Evolutionary conservation across 2,888 invertebrate species (phyloP), one percentile per base, ranked within the genome.

Genomic region (Cylindroiulus punctatus): DNA sequence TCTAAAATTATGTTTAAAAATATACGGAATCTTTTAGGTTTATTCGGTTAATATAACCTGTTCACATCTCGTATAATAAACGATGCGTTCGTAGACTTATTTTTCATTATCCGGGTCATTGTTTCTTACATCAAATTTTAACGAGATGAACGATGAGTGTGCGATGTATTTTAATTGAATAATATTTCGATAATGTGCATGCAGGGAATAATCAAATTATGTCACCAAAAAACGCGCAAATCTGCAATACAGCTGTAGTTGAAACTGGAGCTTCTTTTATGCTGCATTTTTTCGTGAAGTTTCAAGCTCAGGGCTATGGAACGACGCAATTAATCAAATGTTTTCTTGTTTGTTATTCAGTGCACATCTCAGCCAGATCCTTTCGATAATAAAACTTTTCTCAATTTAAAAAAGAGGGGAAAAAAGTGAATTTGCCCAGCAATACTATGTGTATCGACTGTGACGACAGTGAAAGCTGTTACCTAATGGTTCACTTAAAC

Each of bases 301-400:
- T 76, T 76, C 30, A 76, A 26, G 76, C 57, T 65, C n/a, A 2
- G n/a, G 19, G n/a, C n/a, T n/a, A n/a, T 52, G 14, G 57, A n/a
- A 65, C 30, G 22, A 22, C 26, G 76, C 76, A 76, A 76, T 76
- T 76, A 76, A 76, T 76, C 76, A 76, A 76, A 30, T 26, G 76
- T 76, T 76, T 76, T 76, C 76, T 76, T 76, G 30, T 76, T 76
- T 76, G 76, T 76, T 76, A 76, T 76, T 76, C 76, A 76, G 12
- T 30, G 76, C 76, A 76, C 76, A 76, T 76, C 30, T 76, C 76
- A 26, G 26, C 76, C 12, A 76, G 76, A 76, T 76, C 30, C 76
- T 76, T 76, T 76, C 76, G 12, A 76, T 76, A 22, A 76, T 76
- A 76, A 65, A 76, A 76, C 76, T 76, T 26, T 76, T 14, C 14